Evolutionary conservation across 2,888 invertebrate genomes (phyloP).

Genomic region (Corythucha ciliata): DNA sequence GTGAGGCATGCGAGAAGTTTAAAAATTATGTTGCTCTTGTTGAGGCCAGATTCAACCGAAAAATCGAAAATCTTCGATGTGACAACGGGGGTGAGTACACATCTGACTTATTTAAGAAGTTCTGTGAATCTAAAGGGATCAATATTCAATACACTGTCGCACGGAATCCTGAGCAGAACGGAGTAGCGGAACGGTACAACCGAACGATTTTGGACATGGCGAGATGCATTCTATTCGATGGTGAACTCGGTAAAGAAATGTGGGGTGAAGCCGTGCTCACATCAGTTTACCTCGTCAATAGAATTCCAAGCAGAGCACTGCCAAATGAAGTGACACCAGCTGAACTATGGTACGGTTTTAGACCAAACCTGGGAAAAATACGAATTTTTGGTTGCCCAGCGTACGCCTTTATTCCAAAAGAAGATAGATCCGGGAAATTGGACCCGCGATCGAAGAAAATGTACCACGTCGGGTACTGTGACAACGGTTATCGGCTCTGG

Average conservation of each 20-base stretch:
- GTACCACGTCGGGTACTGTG: conserved; percentile 9
- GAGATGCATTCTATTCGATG: conserved; percentile 35
- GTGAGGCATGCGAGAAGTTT: conserved; percentile 6
- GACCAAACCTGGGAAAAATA: conserved; percentile 36
- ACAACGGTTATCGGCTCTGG: conserved; percentile 18
- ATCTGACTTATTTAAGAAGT: conserved; percentile 19
- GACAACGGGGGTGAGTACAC: conserved; percentile 30
- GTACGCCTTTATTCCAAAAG: conserved; percentile 23
- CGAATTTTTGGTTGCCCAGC: conserved; percentile 36
- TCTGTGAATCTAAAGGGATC: conserved; percentile 28
- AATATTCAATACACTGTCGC: conserved; percentile 25
- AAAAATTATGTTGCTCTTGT: conserved; percentile 11
- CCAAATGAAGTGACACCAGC: conserved; percentile 6
- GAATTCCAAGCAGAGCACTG: conserved; percentile 30
- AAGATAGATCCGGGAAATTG: conserved; percentile 23
- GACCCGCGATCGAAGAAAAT: background rate
- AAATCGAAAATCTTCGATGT: conserved; percentile 18
- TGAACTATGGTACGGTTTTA: conserved; percentile 34
- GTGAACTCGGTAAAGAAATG: conserved; percentile 32
- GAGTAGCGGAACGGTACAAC: conserved; percentile 27
- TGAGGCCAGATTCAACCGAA: conserved; percentile 4
- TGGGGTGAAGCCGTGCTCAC: conserved; percentile 38
- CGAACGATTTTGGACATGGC: conserved; percentile 33
- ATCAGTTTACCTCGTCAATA: conserved; percentile 36
- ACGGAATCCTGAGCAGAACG: conserved; percentile 27